Percentiles rank a stretch among this genome's conserved stretches.
Evolutionary conservation across 2,888 invertebrate genomes (phyloP).

Genomic region (Cataglyphis rosenhaueri): DNA sequence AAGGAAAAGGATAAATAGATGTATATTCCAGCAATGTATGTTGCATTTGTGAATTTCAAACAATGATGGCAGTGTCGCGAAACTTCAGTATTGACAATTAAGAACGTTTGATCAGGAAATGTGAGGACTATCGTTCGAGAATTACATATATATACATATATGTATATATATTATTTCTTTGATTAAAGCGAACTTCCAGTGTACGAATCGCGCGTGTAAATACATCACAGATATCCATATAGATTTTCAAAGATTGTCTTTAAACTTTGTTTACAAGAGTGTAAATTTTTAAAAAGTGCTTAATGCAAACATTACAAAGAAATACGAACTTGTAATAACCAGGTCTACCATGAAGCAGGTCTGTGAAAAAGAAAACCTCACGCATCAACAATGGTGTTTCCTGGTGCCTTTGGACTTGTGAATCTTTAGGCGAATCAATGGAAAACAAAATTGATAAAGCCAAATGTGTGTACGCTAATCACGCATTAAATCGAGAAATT

Average conservation of each 20-base stretch:
- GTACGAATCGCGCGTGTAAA: slow-evolving; percentile 65
- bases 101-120: slow-evolving; percentile 49
- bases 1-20: slow-evolving; percentile 45
- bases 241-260: slow-evolving; percentile 46
- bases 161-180: slow-evolving; percentile 26
- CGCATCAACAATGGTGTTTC: slow-evolving; percentile 60
- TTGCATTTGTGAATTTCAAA: slow-evolving; percentile 63
- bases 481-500: slow-evolving; percentile 64
- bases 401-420: slow-evolving; percentile 69
- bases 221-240: slow-evolving; percentile 52
- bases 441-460: slow-evolving; percentile 49
- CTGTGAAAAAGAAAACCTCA: slow-evolving; percentile 34
- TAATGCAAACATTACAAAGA: slow-evolving; percentile 40
- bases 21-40: slow-evolving; percentile 65
- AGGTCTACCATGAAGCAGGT: slow-evolving; percentile 52
- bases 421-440: slow-evolving; percentile 60
- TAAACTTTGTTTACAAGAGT: slow-evolving; percentile 42
- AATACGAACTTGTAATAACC: slow-evolving; percentile 52
- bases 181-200: slow-evolving; percentile 56
- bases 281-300: slow-evolving; percentile 51
- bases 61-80: slow-evolving; percentile 54
- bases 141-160: slow-evolving; percentile 20
- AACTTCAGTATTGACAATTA: slow-evolving; percentile 69
- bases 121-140: slow-evolving; percentile 4
- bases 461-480: slow-evolving; percentile 56